Evolutionary conservation across 2,888 invertebrate genomes (phyloP), one percentile per base, ranked within the genome.

Genomic region (Tryphoninae sp.): DNA sequence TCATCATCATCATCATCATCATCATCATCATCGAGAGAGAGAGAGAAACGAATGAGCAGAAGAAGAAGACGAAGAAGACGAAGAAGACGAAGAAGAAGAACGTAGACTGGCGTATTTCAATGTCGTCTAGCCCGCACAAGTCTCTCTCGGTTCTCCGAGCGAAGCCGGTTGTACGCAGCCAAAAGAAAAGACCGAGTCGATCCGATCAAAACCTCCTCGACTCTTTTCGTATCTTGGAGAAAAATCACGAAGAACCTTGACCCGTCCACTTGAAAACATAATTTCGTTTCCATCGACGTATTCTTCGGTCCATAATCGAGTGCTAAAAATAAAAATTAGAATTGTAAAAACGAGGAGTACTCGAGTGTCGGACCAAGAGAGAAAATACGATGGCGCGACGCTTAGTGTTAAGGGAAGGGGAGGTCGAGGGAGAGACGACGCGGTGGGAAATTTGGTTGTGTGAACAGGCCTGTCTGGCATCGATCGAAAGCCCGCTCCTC

Each of bases 401-500:
- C 16, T 2, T n/a, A 53, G 33, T 7, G 33, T 23, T 19, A 11
- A 16, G n/a, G 33, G 8, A 26, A 2, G 45, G 22, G 8, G 19
- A 19, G 40, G 51, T 67, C 67, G 23, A 26, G 61, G 1, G 16
- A 7, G 62, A 2, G 67, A 83, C 80, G 79, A 76, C 55, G 78
- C 61, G 78, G 85, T 80, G 87, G 84, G 87, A 89, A 89, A 90
- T 91, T 91, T 88, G 89, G 89, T 88, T 88, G 91, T 90, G 90
- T 88, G 91, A 91, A 91, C 90, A 89, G 89, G 89, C 89, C 91
- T 91, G 91, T 92, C 92, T 92, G 91, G 92, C 91, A 92, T 92
- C 92, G 92, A 92, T 92, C 92, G 91, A 86, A 67, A 71, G 75
- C 87, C 88, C 84, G 83, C 81, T 80, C 74, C 76, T 69, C 68